Base-by-base conservation (phyloP, 37 sponge, comb jelly and placozoan species). In the Beroe forskalii region DNA sequence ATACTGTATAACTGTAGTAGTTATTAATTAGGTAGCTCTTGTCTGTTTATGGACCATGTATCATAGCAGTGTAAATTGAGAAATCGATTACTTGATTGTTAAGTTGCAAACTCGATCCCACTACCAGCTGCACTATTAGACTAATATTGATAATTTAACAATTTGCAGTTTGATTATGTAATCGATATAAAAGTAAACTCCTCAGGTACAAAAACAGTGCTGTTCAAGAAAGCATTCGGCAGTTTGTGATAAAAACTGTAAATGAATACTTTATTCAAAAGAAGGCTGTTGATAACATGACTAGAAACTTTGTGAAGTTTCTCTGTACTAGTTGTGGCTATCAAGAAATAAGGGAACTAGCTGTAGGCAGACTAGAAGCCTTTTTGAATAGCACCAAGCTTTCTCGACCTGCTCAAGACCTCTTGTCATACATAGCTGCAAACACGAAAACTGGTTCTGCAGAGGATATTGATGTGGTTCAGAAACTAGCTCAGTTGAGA, bases 381-480 rank as follows among this genome's bases (percentile, higher is more conserved):
- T 80, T 80, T 25, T 37, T 80, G 8, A 80, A 80, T 25, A 80
- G 86, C 40, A 80, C 86, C 24, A 80, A 80, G 42, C 86, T 80
- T 4, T 41, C 86, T 27, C 43, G 86, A 30, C 86, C 86, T 4
- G 86, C 86, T 20, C 86, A 80, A 25, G 86, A 80, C 20, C 86
- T 80, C 30, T 24, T 80, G 55, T 80, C 86, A 44, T 80, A 80
- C 28, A 43, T 80, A n/a, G 86, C 86, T 1, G 44, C 55, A 12
- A 80, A 80, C 42, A 37, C 86, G 14, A 80, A 38, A 41, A 80
- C 86, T 19, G 86, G 86, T 44, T 80, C 91, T 23, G 35, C 93
- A 28, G 96, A 95, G 30, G 98, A 97, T 61, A 40, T 91, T 31
- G 92, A 94, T 28, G 93, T 93, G 6, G 93, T 98, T 24, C 94